A percentile compares a stretch with the other conserved stretches of the same genome.
Evolutionary conservation across 2,888 invertebrate genomes (phyloP).

Genomic region (Anaspis maculata): DNA sequence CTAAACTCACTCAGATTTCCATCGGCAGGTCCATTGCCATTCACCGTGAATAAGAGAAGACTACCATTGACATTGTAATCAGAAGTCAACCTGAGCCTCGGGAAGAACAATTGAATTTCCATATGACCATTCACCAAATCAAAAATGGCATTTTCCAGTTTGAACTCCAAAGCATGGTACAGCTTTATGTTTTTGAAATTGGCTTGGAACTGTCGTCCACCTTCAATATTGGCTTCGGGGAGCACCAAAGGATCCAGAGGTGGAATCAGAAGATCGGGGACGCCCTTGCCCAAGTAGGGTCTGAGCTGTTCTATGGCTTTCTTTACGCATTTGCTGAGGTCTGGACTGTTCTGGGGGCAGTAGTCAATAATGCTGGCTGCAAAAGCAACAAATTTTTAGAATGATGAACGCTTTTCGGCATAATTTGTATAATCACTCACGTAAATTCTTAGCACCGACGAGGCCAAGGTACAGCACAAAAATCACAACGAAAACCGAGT

Average conservation of each 20-base stretch:
- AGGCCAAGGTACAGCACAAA: no score
- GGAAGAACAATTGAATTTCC: constrained; percentile 50
- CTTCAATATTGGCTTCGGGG: constrained; percentile 27
- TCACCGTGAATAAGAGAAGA: constrained; percentile 59
- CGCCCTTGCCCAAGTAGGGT: constrained; percentile 50
- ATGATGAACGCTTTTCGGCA: no score
- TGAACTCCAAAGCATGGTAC: constrained; percentile 42
- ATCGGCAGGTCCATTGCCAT: constrained; percentile 55
- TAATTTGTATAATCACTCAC: no score
- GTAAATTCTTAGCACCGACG: no score
- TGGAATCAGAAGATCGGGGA: constrained; percentile 47
- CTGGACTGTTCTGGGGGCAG: constrained; percentile 54
- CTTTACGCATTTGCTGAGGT: constrained; percentile 52
- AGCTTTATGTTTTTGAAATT: constrained; percentile 50
- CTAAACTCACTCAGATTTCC: constrained; percentile 59
- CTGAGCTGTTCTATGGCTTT: constrained; percentile 50
- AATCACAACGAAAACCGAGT: no score
- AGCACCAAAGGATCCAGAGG: constrained; percentile 7
- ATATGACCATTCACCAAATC: constrained; percentile 46
- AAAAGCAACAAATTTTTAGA: no score
- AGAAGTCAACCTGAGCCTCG: constrained; percentile 52
- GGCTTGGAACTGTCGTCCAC: constrained; percentile 43
- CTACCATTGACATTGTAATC: constrained; percentile 57
- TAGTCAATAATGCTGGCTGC: no score
- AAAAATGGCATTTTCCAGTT: constrained; percentile 31